Conservation (phyloP, 2,113 vertebrate species). For the Origma solitaria region DNA sequence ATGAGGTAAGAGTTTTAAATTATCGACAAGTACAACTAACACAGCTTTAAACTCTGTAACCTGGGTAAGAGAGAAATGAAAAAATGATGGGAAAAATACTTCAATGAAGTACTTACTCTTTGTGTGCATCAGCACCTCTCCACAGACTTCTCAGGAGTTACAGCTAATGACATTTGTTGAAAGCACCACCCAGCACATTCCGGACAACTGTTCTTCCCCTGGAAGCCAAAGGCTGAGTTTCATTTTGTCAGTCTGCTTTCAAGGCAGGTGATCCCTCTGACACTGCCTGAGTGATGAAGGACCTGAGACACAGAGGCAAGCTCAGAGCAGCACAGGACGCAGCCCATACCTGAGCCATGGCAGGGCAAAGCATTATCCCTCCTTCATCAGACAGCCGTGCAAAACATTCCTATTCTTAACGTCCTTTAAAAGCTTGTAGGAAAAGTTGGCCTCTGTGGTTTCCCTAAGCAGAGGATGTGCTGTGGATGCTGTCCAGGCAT, state of each 20-base stretch:
- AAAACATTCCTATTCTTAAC: background rate
- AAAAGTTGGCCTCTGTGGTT: background rate
- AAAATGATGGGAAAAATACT: background rate
- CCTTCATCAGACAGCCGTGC: background rate
- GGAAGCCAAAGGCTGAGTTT: background rate
- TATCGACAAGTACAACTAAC: background rate
- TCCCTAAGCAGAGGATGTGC: background rate
- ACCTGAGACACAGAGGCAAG: background rate
- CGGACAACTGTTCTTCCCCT: background rate
- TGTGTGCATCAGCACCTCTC: background rate
- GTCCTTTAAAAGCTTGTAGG: background rate
- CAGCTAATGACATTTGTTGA: background rate
- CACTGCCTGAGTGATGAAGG: background rate
- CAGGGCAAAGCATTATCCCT: background rate
- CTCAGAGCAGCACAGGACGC: background rate
- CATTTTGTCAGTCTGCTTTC: background rate
- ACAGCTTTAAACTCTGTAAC: background rate
- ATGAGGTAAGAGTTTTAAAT: conserved; percentile 31
- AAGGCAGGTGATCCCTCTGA: background rate
- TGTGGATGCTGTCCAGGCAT: background rate
- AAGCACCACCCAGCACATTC: background rate
- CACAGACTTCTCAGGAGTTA: background rate
- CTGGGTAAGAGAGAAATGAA: background rate
- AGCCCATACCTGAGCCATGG: background rate
- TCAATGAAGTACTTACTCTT: background rate